Evolutionary conservation across 2,797 vertebrate species (phyloP), one percentile per base, ranked within the genome.

Genomic region (Kryptolebias ocellatus): DNA sequence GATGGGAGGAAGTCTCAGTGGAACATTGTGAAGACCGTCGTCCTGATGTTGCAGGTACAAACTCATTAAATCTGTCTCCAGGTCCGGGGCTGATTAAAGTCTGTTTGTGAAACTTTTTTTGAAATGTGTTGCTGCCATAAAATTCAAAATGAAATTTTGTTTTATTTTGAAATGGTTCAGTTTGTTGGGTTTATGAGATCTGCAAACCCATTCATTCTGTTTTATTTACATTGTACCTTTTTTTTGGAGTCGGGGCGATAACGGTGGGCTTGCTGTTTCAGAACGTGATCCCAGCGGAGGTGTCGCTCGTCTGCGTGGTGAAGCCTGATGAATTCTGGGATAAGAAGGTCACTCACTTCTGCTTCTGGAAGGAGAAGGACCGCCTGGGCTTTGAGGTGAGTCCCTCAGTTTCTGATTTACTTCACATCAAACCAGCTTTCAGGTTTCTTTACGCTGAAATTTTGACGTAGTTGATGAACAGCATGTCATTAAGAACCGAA

Each of bases 291-390:
- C 98, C 98, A 28, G 96, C 98, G 1, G 98, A 99, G 76, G 98
- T 99, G 60, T 99, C 97, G 12, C 92, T 99, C 83, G 97, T 99
- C 79, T 99, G 98, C 72, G 98, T 99, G 79, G 97, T 99, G 85
- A 99, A 99, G 83, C 98, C 98, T 7, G 98, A 99, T 91, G 97
- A 99, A 88, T 99, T 99, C 84, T 99, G 97, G 98, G 98, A 99
- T 87, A 99, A 99, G 91, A 99, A 99, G 87, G 97, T 99, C 82
- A 99, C 98, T 0, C 98, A 99, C 85, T 99, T 99, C 88, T 99
- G 97, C 84, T 99, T 99, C 92, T 99, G 98, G 98, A 99, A 99
- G 91, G 98, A 99, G 86, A 99, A 99, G 58, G 97, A 99, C 88
- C 94, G 97, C 45, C 95, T 99, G 83, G 98, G 97, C 65, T 99